Percentiles rank a stretch among this genome's conserved stretches.
phyloP scores from a whole-genome alignment of 1,140 invertebrate species.

The Neotoxoptera formosana region DNA sequence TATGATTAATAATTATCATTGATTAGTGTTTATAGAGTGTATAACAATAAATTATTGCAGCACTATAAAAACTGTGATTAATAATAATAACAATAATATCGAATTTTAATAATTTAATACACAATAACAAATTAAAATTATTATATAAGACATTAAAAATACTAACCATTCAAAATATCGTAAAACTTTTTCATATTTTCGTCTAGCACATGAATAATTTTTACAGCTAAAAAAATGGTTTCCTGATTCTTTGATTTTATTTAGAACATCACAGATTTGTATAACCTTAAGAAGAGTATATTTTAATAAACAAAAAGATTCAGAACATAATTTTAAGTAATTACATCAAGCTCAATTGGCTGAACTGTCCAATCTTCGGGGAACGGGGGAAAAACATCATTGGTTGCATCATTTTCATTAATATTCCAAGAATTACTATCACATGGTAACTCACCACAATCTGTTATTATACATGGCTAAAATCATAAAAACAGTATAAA shows the following conservation, averaged over 20 bases:
- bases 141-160: not conserved
- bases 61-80: no score
- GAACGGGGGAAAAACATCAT: conserved; percentile 75
- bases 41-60: no score
- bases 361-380: conserved; percentile 74
- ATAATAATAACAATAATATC: not conserved
- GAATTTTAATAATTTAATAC: not conserved
- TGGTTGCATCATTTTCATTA: conserved; percentile 73
- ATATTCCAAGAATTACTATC: conserved; percentile 71
- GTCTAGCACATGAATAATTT: conserved; percentile 69
- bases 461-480: conserved; percentile 68
- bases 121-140: not conserved
- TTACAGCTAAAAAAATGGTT: conserved; percentile 73
- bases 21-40: no score
- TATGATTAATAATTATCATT: no score
- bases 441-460: conserved; percentile 76
- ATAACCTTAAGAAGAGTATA: conserved; percentile 59
- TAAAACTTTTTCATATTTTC: conserved; percentile 79
- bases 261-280: conserved; percentile 65
- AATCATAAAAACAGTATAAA: conserved; percentile 26
- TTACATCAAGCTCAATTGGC: conserved; percentile 58
- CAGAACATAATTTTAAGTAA: conserved; percentile 24
- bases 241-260: conserved; percentile 75
- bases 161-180: conserved; percentile 71
- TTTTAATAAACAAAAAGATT: conserved; percentile 13